Evolutionary conservation across 2,888 invertebrate species (phyloP).

Genomic region (Isoperla grammatica): DNA sequence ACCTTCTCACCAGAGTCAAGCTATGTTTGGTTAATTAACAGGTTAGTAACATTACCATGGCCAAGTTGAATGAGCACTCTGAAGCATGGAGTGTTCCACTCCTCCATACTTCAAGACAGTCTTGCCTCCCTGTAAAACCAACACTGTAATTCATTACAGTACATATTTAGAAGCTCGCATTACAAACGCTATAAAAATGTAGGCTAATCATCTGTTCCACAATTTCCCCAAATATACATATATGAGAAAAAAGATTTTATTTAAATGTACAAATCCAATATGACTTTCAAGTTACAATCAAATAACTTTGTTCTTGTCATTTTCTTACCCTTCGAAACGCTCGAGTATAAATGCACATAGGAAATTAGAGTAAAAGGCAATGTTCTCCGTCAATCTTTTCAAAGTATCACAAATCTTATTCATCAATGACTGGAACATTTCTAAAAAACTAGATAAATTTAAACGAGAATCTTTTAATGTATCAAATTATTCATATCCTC

Average conservation of each 20-base stretch:
- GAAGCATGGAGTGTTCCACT: slow-evolving; percentile 26
- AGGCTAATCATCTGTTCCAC: slow-evolving; percentile 24
- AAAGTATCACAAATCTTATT: slow-evolving; percentile 5
- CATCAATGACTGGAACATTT: not conserved
- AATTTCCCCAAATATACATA: slow-evolving; percentile 25
- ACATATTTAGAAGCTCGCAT: not conserved
- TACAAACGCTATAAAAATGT: slow-evolving; percentile 14
- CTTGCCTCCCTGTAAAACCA: not conserved
- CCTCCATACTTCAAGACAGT: slow-evolving; percentile 9
- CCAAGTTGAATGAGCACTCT: not conserved
- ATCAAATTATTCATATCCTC: not conserved
- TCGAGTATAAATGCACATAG: slow-evolving; percentile 27
- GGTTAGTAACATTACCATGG: not conserved
- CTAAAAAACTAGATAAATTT: not conserved
- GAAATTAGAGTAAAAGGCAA: slow-evolving; percentile 19
- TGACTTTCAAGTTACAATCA: not conserved
- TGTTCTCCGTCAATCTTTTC: not conserved
- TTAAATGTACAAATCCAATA: slow-evolving; percentile 15
- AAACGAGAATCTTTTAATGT: not conserved
- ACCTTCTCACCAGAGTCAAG: not conserved
- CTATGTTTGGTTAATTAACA: not conserved
- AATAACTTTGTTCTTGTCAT: not conserved
- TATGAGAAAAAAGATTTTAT: not conserved
- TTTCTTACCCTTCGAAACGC: not conserved
- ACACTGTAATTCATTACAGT: not conserved